These are phyloP conservation scores for Xenopus borealis DNA, from an alignment of 2,113 vertebrate genomes.

Conservation along the genomic window DNA sequence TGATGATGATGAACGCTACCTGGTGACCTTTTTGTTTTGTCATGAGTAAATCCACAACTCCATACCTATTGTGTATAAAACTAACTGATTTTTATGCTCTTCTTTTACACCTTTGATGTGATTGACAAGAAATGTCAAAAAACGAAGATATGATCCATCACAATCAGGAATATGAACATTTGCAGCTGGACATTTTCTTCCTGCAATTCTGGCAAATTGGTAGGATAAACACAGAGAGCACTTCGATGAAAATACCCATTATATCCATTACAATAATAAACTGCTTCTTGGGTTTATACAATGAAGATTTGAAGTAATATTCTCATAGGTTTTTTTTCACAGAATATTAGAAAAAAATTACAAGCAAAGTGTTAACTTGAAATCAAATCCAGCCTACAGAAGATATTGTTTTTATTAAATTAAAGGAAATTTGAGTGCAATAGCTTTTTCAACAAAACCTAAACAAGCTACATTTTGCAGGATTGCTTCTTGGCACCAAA, in stretches of 20 bases:
- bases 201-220: slow-evolving; percentile 65
- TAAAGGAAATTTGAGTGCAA: slow-evolving; percentile 66
- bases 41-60: slow-evolving; percentile 45
- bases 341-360: slow-evolving; percentile 10
- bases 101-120: slow-evolving; percentile 56
- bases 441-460: slow-evolving; percentile 48
- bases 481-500: slow-evolving; percentile 58
- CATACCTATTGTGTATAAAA: slow-evolving; percentile 50
- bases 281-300: slow-evolving; percentile 49
- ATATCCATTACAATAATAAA: slow-evolving; percentile 51
- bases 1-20: neutral
- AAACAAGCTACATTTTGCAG: slow-evolving; percentile 23
- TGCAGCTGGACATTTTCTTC: slow-evolving; percentile 44
- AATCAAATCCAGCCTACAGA: slow-evolving; percentile 6
- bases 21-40: slow-evolving; percentile 59
- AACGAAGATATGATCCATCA: slow-evolving; percentile 89
- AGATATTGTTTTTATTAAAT: slow-evolving; percentile 51
- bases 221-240: slow-evolving; percentile 59
- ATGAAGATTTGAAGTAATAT: slow-evolving; percentile 57
- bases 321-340: slow-evolving; percentile 49
- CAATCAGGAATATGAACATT: slow-evolving; percentile 81
- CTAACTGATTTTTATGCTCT: slow-evolving; percentile 57
- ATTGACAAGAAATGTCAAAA: slow-evolving; percentile 96
- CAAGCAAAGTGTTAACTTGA: neutral
- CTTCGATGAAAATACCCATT: slow-evolving; percentile 62